Conservation (phyloP, 2,113 vertebrate genomes). For the Eulemur macaco region DNA sequence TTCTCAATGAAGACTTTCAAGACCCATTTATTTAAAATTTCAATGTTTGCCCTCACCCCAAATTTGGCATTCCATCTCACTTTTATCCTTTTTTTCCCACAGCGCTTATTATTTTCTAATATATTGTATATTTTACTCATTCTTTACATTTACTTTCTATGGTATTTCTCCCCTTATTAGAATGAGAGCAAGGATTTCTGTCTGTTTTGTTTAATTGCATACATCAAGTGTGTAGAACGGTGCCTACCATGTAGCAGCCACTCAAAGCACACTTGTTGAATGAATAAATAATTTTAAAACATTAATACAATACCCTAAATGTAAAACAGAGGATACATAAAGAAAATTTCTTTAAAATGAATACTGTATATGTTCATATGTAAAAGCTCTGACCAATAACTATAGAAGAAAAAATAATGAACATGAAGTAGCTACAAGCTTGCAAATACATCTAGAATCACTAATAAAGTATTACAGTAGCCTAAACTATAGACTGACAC, state of each 20-base stretch:
- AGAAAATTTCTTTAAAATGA: not conserved
- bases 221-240: not conserved
- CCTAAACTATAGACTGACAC: not conserved
- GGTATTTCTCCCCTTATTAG: not conserved
- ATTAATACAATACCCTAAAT: not conserved
- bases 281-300: not conserved
- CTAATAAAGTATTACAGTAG: not conserved
- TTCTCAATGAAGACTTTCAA: not conserved
- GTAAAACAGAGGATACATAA: not conserved
- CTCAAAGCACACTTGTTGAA: not conserved
- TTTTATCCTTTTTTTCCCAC: not conserved
- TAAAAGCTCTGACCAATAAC: not conserved
- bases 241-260: not conserved
- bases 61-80: not conserved
- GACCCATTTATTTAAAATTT: not conserved
- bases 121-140: not conserved
- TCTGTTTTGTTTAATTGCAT: not conserved
- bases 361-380: not conserved
- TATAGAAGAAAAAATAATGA: not conserved
- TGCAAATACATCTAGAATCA: not conserved
- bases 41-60: not conserved
- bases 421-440: not conserved
- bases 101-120: not conserved
- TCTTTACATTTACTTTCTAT: not conserved
- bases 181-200: not conserved